phyloP scores from a whole-genome alignment of 2,113 vertebrate genomes.

The Pica pica region DNA sequence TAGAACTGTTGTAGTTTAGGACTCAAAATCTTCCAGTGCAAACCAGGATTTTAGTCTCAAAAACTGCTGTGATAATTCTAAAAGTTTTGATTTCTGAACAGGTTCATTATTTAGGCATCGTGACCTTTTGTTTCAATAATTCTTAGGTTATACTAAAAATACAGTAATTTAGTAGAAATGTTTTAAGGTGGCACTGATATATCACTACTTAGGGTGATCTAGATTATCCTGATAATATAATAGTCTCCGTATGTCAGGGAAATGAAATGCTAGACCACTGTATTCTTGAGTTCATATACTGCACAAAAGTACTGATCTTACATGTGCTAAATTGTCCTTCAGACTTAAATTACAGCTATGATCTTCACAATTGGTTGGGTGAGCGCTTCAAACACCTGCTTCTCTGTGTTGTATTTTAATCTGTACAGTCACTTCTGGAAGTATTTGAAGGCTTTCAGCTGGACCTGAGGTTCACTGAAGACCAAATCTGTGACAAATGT shows the following conservation, averaged over 20 bases:
- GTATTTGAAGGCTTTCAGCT: background rate
- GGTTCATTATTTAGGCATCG: background rate
- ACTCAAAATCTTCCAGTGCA: background rate
- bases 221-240: background rate
- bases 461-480: background rate
- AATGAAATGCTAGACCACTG: background rate
- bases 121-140: background rate
- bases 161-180: background rate
- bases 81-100: background rate
- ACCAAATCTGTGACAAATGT: background rate
- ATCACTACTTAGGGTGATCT: background rate
- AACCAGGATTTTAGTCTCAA: background rate
- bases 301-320: background rate
- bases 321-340: background rate
- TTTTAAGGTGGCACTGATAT: background rate
- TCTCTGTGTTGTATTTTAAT: background rate
- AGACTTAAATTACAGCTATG: background rate
- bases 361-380: background rate
- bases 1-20: background rate
- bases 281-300: background rate
- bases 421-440: background rate
- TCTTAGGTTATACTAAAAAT: background rate
- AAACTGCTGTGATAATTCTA: background rate
- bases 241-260: background rate
- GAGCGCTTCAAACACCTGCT: background rate